A percentile compares a stretch with the other conserved stretches of the same genome.
Conservation (phyloP, 2,888 invertebrate genomes). For the Harpalus rubripes region DNA sequence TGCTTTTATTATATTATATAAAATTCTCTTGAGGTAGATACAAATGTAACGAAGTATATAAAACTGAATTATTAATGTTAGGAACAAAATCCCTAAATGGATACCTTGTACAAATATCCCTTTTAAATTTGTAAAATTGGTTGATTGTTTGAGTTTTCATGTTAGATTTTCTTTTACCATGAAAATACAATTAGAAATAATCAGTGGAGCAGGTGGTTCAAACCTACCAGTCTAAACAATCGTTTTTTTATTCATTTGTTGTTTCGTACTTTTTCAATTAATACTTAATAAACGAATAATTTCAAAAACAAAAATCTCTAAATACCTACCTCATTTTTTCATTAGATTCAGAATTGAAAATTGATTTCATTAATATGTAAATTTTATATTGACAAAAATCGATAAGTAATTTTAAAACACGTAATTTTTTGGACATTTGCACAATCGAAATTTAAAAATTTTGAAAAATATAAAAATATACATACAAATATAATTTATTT, state of each 20-base stretch:
- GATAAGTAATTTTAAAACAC: neutral
- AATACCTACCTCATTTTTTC: neutral
- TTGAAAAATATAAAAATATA: too few species aligned
- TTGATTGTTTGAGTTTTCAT: too few species aligned
- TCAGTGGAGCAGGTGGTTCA: too few species aligned
- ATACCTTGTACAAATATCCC: too few species aligned
- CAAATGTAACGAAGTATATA: neutral
- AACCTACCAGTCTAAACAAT: too few species aligned
- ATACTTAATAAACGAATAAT: neutral
- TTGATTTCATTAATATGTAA: neutral
- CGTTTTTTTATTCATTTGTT: neutral
- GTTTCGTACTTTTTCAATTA: neutral
- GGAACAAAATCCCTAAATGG: too few species aligned
- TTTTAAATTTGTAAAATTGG: too few species aligned
- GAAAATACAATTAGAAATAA: too few species aligned
- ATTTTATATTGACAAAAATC: neutral
- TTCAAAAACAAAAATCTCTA: neutral
- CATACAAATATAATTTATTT: too few species aligned
- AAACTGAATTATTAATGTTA: neutral
- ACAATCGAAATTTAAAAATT: neutral
- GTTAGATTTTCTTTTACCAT: too few species aligned
- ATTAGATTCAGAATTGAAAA: neutral
- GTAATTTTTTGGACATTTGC: neutral
- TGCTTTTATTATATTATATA: neutral
- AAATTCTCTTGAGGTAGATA: neutral